Percentiles rank a stretch among this genome's conserved stretches.
Evolutionary conservation across 2,888 invertebrate species (phyloP).

Genomic region (Cephus spinipes): DNA sequence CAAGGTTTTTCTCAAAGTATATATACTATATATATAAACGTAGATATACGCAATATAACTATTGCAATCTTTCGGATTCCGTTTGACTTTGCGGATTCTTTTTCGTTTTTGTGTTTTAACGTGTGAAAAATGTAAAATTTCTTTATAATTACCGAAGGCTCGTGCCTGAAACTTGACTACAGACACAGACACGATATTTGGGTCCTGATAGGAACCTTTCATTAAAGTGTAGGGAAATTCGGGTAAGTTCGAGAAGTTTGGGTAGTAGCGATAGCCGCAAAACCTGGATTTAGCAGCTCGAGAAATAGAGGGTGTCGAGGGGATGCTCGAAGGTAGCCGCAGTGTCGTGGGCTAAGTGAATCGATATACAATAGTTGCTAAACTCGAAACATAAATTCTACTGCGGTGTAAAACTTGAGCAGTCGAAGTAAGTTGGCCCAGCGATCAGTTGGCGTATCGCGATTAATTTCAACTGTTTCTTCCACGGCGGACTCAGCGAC

Average conservation of each 20-base stretch:
- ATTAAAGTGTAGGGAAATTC: neutral
- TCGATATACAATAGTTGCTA: constrained; percentile 36
- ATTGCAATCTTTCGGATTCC: neutral
- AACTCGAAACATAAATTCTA: constrained; percentile 39
- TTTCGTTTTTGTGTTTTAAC: neutral
- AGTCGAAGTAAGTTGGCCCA: neutral
- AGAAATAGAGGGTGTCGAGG: neutral
- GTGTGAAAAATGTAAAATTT: neutral
- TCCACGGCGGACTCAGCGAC: neutral
- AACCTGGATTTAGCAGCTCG: neutral
- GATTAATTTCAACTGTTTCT: constrained; percentile 12
- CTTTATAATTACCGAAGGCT: neutral
- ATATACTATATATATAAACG: neutral
- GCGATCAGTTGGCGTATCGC: constrained; percentile 3
- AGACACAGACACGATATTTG: neutral
- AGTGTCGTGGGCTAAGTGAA: constrained; percentile 7
- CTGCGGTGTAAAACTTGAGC: constrained; percentile 10
- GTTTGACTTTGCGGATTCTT: neutral
- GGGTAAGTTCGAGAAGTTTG: neutral
- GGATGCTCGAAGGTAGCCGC: neutral
- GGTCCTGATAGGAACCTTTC: neutral
- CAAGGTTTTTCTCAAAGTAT: neutral
- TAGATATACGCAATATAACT: neutral
- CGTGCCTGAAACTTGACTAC: neutral
- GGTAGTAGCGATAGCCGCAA: neutral